phyloP scores from a whole-genome alignment of 2,113 vertebrate genomes.

The Chloropsis hardwickii region DNA sequence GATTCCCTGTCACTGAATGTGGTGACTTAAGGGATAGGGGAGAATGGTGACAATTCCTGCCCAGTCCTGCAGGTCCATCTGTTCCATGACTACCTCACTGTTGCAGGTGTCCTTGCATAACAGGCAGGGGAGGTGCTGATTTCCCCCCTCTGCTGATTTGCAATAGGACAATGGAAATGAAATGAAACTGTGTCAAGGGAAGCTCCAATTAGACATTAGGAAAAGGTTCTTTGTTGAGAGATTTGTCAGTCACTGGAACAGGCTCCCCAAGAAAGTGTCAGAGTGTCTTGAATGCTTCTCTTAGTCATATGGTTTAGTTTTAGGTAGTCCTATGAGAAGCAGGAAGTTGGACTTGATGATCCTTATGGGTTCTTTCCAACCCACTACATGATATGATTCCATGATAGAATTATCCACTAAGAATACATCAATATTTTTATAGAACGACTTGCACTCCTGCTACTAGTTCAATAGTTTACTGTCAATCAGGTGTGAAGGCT shows the following conservation, averaged over 20 bases:
- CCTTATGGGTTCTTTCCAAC: not conserved
- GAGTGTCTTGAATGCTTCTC: no score
- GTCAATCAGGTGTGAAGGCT: not conserved
- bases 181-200: not conserved
- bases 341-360: not conserved
- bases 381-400: not conserved
- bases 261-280: not conserved
- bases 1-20: rapidly evolving
- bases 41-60: not conserved
- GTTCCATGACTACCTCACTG: rapidly evolving
- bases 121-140: not conserved
- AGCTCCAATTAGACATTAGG: not conserved
- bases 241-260: not conserved
- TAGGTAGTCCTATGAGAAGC: not conserved
- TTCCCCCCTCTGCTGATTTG: not conserved
- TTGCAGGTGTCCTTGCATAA: not conserved
- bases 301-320: not conserved
- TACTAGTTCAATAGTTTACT: not conserved
- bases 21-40: not conserved
- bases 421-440: not conserved
- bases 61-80: not conserved
- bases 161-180: not conserved
- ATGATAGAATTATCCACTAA: not conserved
- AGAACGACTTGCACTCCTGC: not conserved
- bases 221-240: not conserved